phyloP scores from a whole-genome alignment of 2,888 invertebrate genomes.

The Darwinula stevensoni region DNA sequence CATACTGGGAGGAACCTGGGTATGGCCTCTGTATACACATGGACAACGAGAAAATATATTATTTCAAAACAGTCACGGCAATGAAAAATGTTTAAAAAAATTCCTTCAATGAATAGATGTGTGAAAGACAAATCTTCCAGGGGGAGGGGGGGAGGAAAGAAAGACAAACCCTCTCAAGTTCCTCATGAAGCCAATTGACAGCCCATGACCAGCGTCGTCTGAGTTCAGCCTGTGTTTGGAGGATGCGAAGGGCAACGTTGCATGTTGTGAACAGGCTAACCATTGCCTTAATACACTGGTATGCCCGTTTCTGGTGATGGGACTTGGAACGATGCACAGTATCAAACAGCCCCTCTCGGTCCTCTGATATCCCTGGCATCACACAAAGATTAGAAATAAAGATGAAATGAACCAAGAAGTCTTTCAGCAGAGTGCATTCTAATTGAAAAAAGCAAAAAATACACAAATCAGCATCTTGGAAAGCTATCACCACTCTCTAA shows the following conservation, averaged over 20 bases:
- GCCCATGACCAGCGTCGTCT: slow-evolving; percentile 62
- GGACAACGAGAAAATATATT: slow-evolving; percentile 4
- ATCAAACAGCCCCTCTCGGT: slow-evolving; percentile 71
- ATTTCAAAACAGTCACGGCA: neutral
- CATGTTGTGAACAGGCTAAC: slow-evolving; percentile 67
- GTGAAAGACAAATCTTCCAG: neutral
- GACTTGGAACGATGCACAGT: slow-evolving; percentile 71
- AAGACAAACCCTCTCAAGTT: slow-evolving; percentile 30
- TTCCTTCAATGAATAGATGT: slow-evolving; percentile 1
- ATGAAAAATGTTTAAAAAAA: too few species aligned
- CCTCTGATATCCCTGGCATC: slow-evolving; percentile 37
- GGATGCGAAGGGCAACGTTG: slow-evolving; percentile 42
- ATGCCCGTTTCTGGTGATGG: slow-evolving; percentile 84
- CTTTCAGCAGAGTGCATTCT: too few species aligned
- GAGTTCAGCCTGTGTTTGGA: slow-evolving; percentile 43
- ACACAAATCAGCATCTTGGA: too few species aligned
- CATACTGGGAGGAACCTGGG: slow-evolving; percentile 30
- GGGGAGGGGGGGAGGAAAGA: neutral
- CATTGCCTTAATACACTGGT: slow-evolving; percentile 86
- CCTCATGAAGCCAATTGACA: slow-evolving; percentile 81
- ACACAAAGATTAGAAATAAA: too few species aligned
- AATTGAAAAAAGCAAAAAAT: too few species aligned
- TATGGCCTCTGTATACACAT: slow-evolving; percentile 14
- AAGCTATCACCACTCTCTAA: too few species aligned
- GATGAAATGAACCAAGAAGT: too few species aligned